A percentile compares a stretch with the other conserved stretches of the same genome.
These are phyloP conservation scores for Palythoa caribaeorum DNA, from an alignment of 92 coral and sea anemone genomes.

Conservation along the genomic window DNA sequence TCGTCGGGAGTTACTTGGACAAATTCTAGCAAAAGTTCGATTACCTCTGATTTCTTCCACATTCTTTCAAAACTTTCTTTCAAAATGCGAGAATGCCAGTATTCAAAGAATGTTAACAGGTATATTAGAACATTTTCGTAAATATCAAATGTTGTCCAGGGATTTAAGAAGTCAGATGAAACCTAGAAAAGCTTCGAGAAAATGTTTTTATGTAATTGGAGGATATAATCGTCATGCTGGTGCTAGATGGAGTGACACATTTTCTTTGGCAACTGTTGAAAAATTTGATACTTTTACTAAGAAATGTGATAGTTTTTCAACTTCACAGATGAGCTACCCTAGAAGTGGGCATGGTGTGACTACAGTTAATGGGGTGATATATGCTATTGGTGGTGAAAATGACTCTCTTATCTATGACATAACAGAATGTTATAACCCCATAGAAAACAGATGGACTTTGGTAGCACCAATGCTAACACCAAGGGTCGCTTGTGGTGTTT, in stretches of 20 bases:
- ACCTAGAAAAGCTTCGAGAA: slow-evolving; percentile 87
- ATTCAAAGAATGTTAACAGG: slow-evolving; percentile 76
- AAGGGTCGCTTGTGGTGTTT: slow-evolving; percentile 91
- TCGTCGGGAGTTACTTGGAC: slow-evolving; percentile 76
- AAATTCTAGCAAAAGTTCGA: slow-evolving; percentile 83
- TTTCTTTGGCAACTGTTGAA: slow-evolving; percentile 83
- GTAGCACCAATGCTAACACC: slow-evolving; percentile 86
- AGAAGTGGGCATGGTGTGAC: slow-evolving; percentile 91
- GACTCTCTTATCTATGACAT: slow-evolving; percentile 95
- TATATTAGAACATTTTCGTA: slow-evolving; percentile 75
- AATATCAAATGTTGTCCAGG: slow-evolving; percentile 74
- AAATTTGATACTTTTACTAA: slow-evolving; percentile 81
- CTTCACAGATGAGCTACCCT: slow-evolving; percentile 76
- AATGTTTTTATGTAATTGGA: slow-evolving; percentile 87
- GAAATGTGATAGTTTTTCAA: slow-evolving; percentile 69
- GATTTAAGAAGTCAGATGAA: slow-evolving; percentile 55
- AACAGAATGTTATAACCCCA: slow-evolving; percentile 90
- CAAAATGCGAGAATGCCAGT: slow-evolving; percentile 77
- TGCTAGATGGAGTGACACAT: slow-evolving; percentile 87
- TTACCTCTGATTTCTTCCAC: slow-evolving; percentile 84
- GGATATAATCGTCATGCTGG: slow-evolving; percentile 86
- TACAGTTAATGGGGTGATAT: slow-evolving; percentile 78
- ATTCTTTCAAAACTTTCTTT: slow-evolving; percentile 69
- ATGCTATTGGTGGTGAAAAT: slow-evolving; percentile 96
- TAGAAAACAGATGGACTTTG: slow-evolving; percentile 80